A percentile compares a stretch with the other conserved stretches of the same genome.
phyloP scores from a whole-genome alignment of 1,140 invertebrate species.

The Calliopsis andreniformis region DNA sequence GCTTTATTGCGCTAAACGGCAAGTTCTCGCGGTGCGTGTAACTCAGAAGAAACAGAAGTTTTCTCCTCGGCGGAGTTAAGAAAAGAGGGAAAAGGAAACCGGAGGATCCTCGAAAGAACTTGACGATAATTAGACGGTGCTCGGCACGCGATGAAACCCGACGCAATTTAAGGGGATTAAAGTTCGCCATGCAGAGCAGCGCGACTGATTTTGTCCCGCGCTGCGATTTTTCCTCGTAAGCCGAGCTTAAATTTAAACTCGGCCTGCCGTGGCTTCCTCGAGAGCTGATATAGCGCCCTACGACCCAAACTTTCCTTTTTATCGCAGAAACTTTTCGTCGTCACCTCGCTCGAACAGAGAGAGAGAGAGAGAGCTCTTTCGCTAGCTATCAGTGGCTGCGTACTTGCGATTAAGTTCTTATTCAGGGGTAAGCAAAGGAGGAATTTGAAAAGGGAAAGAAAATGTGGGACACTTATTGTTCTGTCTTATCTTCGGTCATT shows the following conservation, averaged over 20 bases:
- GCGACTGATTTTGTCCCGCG: constrained; percentile 9
- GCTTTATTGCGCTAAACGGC: constrained; percentile 62
- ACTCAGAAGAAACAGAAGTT: neutral
- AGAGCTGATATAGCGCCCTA: constrained; percentile 7
- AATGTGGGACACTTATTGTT: too few species aligned
- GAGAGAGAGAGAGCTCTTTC: neutral
- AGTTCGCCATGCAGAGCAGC: neutral
- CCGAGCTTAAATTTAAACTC: constrained; percentile 46
- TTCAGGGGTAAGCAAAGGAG: too few species aligned
- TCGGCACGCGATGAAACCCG: neutral
- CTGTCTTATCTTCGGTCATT: too few species aligned
- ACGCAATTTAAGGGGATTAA: constrained; percentile 6
- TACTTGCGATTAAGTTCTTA: constrained; percentile 9
- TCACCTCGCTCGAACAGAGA: neutral
- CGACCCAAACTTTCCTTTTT: constrained; percentile 14
- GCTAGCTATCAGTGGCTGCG: too few species aligned
- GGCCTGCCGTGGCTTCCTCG: constrained; percentile 13
- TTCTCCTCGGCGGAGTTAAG: neutral
- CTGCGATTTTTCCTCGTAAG: constrained; percentile 28
- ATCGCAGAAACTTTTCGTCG: constrained; percentile 15
- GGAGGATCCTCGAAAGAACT: neutral
- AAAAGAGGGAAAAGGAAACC: neutral
- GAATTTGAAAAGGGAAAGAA: too few species aligned
- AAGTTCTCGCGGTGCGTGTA: constrained; percentile 27
- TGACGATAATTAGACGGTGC: constrained; percentile 20